Evolutionary conservation across 2,888 invertebrate species (phyloP).

Genomic region (Drosophila tripunctata): DNA sequence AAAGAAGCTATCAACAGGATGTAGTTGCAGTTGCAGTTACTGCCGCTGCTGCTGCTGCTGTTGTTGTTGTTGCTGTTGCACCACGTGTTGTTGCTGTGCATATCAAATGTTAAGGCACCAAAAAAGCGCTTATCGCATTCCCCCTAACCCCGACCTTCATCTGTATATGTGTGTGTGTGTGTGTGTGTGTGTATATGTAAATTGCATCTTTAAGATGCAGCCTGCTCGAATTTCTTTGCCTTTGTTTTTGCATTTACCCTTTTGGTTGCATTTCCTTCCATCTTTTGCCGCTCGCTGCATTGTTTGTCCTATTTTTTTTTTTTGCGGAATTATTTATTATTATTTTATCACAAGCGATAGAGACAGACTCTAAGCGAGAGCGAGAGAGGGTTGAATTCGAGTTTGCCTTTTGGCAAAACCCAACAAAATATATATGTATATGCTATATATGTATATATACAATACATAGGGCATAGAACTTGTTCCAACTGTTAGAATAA

Average conservation of each 20-base stretch:
- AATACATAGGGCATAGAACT: no score
- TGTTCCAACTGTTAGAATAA: slow-evolving; percentile 71
- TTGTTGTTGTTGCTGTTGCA: slow-evolving; percentile 24
- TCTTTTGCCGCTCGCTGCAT: slow-evolving; percentile 42
- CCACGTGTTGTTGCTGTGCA: slow-evolving; percentile 28
- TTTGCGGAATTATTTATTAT: slow-evolving; percentile 40
- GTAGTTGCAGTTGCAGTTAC: slow-evolving; percentile 40
- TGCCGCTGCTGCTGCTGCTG: slow-evolving; percentile 18
- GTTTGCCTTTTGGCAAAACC: slow-evolving; percentile 52
- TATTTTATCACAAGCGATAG: slow-evolving; percentile 19
- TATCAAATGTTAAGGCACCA: slow-evolving; percentile 70
- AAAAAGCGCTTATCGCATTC: slow-evolving; percentile 53
- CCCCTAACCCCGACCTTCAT: background rate
- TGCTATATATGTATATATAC: no score
- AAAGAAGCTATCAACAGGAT: slow-evolving; percentile 55
- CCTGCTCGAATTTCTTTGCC: slow-evolving; percentile 66
- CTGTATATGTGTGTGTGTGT: background rate
- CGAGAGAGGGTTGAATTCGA: slow-evolving; percentile 59
- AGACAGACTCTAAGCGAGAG: background rate
- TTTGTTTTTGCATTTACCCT: slow-evolving; percentile 65
- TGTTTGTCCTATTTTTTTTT: slow-evolving; percentile 42
- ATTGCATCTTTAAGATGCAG: slow-evolving; percentile 73
- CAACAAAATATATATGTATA: no score
- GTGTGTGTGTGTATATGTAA: slow-evolving; percentile 42
- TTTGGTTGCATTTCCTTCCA: slow-evolving; percentile 19